Conservation (phyloP, 2,797 vertebrate species). For the Siniperca undulata region DNA sequence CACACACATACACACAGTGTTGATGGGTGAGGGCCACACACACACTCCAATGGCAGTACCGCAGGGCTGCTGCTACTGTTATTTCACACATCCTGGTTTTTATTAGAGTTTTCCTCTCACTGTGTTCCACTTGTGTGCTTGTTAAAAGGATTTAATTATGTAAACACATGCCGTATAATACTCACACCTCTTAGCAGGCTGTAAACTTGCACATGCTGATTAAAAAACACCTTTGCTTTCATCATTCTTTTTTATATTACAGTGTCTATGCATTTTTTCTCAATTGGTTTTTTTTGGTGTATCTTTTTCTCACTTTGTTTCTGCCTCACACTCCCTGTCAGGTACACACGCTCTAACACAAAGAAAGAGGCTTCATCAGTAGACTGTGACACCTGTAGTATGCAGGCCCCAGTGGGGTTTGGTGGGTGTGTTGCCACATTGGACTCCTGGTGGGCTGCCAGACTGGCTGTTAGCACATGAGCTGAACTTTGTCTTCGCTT, state of each 20-base stretch:
- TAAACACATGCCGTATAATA: slow-evolving; percentile 72
- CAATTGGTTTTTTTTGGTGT: not conserved
- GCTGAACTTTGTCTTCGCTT: slow-evolving; percentile 59
- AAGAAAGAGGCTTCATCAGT: slow-evolving; percentile 42
- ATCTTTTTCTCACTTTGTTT: not conserved
- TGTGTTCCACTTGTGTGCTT: slow-evolving; percentile 59
- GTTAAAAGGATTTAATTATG: slow-evolving; percentile 71
- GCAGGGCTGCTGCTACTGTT: slow-evolving; percentile 65
- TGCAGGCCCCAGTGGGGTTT: slow-evolving; percentile 58
- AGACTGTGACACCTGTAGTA: slow-evolving; percentile 58
- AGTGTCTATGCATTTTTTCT: not conserved
- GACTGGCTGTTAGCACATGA: slow-evolving; percentile 73
- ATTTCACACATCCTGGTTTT: slow-evolving; percentile 76
- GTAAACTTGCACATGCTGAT: slow-evolving; percentile 39
- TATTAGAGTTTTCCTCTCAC: slow-evolving; percentile 73
- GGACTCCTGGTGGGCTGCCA: slow-evolving; percentile 70
- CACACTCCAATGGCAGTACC: slow-evolving; percentile 22
- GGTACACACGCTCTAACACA: slow-evolving; percentile 1
- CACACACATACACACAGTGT: slow-evolving; percentile 5
- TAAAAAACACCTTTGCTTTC: slow-evolving; percentile 26
- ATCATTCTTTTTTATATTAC: not conserved
- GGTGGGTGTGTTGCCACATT: slow-evolving; percentile 59
- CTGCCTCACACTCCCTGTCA: slow-evolving; percentile 3
- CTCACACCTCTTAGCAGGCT: slow-evolving; percentile 56
- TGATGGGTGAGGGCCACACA: slow-evolving; percentile 58